phyloP scores from a whole-genome alignment of 2,113 vertebrate species.

The Sebastes schlegelii region DNA sequence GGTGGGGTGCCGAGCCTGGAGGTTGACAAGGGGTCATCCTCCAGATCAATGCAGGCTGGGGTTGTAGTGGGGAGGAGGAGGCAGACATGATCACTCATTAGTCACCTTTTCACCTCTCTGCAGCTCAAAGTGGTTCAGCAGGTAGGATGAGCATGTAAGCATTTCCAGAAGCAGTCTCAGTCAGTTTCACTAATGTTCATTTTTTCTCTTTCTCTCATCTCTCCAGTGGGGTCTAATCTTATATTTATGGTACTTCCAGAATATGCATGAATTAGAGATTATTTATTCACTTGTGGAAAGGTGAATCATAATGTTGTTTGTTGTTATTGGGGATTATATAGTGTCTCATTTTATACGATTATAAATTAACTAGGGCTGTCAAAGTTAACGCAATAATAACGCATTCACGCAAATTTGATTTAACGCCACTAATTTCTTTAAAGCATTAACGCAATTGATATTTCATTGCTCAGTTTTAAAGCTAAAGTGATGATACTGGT shows the following conservation, averaged over 20 bases:
- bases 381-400: no score
- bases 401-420: no score
- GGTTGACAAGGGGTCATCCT: conserved; percentile 67
- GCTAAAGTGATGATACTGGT: no score
- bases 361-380: not conserved
- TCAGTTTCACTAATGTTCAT: conserved; percentile 21
- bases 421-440: no score
- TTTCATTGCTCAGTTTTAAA: no score
- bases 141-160: conserved; percentile 46
- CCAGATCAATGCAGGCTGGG: conserved; percentile 45
- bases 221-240: not conserved
- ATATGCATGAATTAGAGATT: not conserved
- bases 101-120: conserved; percentile 74
- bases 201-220: not conserved
- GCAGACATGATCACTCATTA: conserved; percentile 69
- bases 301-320: not conserved
- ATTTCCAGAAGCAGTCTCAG: conserved; percentile 35
- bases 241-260: not conserved
- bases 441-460: no score
- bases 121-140: conserved; percentile 55
- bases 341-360: not conserved
- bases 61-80: conserved; percentile 49
- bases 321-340: not conserved
- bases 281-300: not conserved
- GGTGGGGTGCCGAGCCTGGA: conserved; percentile 30